Evolutionary conservation across 2,888 invertebrate genomes (phyloP).

Genomic region (Clepsis dumicolana): DNA sequence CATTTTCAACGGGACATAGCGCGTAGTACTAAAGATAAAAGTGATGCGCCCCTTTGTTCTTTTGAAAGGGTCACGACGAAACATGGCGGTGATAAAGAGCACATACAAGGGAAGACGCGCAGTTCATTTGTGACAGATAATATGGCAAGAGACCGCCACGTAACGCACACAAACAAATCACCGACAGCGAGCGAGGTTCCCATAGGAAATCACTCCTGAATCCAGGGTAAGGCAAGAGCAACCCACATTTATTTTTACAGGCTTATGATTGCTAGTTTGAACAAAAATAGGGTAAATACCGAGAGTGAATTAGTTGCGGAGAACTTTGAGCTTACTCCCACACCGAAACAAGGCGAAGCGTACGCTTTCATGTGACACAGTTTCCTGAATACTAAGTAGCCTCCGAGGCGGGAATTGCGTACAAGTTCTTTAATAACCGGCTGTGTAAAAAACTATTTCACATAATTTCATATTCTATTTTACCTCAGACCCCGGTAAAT

Average conservation of each 20-base stretch:
- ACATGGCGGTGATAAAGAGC: slow-evolving; percentile 27
- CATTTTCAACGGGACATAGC: slow-evolving; percentile 26
- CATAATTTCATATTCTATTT: neutral
- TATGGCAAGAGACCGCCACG: slow-evolving; percentile 13
- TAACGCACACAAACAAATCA: slow-evolving; percentile 36
- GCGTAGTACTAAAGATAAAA: slow-evolving; percentile 37
- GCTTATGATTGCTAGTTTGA: slow-evolving; percentile 38
- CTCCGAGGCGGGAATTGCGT: neutral
- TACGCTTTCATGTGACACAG: slow-evolving; percentile 20
- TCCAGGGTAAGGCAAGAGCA: slow-evolving; percentile 20
- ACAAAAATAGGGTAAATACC: slow-evolving; percentile 34
- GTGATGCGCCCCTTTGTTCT: slow-evolving; percentile 34
- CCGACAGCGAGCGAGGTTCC: slow-evolving; percentile 22
- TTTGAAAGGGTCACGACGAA: slow-evolving; percentile 36
- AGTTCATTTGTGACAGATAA: slow-evolving; percentile 30
- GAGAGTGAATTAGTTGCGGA: slow-evolving; percentile 27
- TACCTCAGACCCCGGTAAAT: neutral
- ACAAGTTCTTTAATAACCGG: neutral
- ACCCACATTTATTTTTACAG: slow-evolving; percentile 31
- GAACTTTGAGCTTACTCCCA: slow-evolving; percentile 8
- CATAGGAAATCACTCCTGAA: slow-evolving; percentile 38
- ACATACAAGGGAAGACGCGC: slow-evolving; percentile 18
- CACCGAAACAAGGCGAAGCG: slow-evolving; percentile 14
- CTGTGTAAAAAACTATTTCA: neutral
- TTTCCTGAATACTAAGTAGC: slow-evolving; percentile 25